Percentiles rank a stretch among this genome's conserved stretches.
Evolutionary conservation across 2,113 vertebrate genomes (phyloP).

Genomic region (Trinectes maculatus): DNA sequence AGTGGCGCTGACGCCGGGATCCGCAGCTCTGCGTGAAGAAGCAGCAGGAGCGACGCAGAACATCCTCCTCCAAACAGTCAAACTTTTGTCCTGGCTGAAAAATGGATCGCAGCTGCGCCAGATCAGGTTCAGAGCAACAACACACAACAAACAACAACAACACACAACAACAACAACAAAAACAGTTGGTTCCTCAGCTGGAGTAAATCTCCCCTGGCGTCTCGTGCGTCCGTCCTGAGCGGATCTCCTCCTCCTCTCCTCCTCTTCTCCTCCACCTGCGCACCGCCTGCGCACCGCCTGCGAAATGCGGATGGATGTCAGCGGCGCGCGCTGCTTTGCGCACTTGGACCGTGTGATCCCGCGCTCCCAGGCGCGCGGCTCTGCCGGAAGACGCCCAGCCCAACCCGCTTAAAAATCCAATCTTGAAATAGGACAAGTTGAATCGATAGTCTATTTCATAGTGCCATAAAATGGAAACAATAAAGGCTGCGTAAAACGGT

Average conservation of each 20-base stretch:
- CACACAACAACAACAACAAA: too few species aligned
- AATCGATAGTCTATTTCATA: constrained; percentile 75
- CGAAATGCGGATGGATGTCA: constrained; percentile 73
- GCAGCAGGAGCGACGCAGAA: constrained; percentile 39
- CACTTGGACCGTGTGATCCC: constrained; percentile 58
- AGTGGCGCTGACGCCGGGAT: constrained; percentile 54
- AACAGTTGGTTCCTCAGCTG: constrained; percentile 31
- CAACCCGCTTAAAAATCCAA: constrained; percentile 63
- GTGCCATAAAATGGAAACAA: constrained; percentile 71
- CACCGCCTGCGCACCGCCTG: constrained; percentile 68
- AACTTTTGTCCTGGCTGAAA: constrained; percentile 58
- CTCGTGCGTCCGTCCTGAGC: constrained; percentile 48
- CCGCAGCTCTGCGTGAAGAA: constrained; percentile 55
- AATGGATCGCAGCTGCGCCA: constrained; percentile 27
- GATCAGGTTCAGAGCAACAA: constrained; percentile 17
- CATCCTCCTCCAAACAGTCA: constrained; percentile 60
- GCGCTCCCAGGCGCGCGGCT: constrained; percentile 37
- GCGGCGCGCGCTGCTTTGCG: constrained; percentile 55
- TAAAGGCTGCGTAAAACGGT: constrained; percentile 60
- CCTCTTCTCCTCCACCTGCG: constrained; percentile 69
- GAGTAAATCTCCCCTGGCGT: constrained; percentile 40
- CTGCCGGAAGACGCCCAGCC: constrained; percentile 29
- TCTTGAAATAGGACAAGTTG: constrained; percentile 66
- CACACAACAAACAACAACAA: too few species aligned
- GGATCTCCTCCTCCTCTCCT: constrained; percentile 54